These are phyloP conservation scores for Anguilla japonica DNA, from an alignment of 2,113 vertebrate species.

Conservation along the genomic window DNA sequence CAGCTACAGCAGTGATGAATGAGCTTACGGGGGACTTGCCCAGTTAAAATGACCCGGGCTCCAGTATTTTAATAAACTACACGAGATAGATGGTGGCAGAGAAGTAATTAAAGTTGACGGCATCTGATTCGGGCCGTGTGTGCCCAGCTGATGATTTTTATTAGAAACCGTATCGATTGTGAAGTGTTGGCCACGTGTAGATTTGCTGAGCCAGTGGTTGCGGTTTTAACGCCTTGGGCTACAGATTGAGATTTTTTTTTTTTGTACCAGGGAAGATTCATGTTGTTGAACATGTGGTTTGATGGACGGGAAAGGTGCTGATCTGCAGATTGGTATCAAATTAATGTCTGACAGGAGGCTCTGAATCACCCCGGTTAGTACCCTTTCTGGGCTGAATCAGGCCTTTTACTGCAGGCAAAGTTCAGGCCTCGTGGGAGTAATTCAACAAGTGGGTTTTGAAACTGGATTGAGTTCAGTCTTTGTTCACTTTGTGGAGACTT, in stretches of 20 bases:
- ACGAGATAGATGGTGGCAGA: constrained; percentile 47
- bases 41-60: constrained; percentile 7
- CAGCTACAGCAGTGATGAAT: not conserved
- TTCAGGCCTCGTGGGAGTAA: not conserved
- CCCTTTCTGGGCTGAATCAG: not conserved
- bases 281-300: not conserved
- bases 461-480: not conserved
- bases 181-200: constrained; percentile 37
- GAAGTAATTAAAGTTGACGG: constrained; percentile 48
- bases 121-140: constrained; percentile 42
- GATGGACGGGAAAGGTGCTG: not conserved
- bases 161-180: constrained; percentile 59
- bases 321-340: not conserved
- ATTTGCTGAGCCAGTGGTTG: constrained; percentile 58
- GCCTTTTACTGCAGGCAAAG: not conserved
- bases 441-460: not conserved
- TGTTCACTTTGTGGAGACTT: not conserved
- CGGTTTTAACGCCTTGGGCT: constrained; percentile 56
- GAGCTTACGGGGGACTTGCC: not conserved
- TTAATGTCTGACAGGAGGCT: not conserved
- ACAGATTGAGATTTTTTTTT: constrained; percentile 46
- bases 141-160: constrained; percentile 50
- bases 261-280: not conserved
- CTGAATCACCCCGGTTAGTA: not conserved
- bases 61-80: constrained; percentile 21